Base-by-base conservation (phyloP, 2,797 vertebrate genomes). In the Gallinago stenura region DNA sequence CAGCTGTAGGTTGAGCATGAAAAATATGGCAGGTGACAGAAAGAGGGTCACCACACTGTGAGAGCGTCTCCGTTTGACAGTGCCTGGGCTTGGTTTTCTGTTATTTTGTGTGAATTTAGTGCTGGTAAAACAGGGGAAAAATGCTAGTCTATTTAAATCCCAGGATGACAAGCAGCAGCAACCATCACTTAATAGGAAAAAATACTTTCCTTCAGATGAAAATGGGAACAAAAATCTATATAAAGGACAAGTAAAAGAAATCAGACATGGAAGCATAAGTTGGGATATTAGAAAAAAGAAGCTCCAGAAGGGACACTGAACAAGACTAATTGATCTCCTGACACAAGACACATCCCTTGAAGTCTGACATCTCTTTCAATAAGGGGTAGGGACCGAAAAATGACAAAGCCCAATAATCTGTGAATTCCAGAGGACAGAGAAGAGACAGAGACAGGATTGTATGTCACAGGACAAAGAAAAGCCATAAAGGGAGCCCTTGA, bases 21-120 rank as follows among this genome's bases (percentile, higher is more conserved):
- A 89, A 90, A 93, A 85, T 78, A 61, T 83, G 87, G 76, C 89
- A 96, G 89, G 89, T 95, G 93, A 92, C 68, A 93, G 90, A 95
- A 95, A 89, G 60, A 86, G 83, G 90, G 92, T 94, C 92, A 91
- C 37, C 87, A 89, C 71, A 19, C 64, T 89, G 83, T 56, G 65
- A 91, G 75, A 85, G 64, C 37, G 48, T 80, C 75, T 82, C 86
- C 66, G 45, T 66, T 85, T 93, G 71, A 93, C 78, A 93, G 82
- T 7, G 25, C 15, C 87, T 28, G 64, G 77, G 70, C 71, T 93
- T 68, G 56, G 64, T 41, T 95, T 93, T 87, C 88, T 95, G 83
- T 80, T 93, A 88, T 25, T 66, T 46, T 80, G 61, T 66, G 78
- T 80, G 87, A 95, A 89, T 80, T 85, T 68, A 93, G 61, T 53